A percentile compares a stretch with the other conserved stretches of the same genome.
Evolutionary conservation across 1,140 invertebrate species (phyloP).

Genomic region (Leguminivora glycinivorella): DNA sequence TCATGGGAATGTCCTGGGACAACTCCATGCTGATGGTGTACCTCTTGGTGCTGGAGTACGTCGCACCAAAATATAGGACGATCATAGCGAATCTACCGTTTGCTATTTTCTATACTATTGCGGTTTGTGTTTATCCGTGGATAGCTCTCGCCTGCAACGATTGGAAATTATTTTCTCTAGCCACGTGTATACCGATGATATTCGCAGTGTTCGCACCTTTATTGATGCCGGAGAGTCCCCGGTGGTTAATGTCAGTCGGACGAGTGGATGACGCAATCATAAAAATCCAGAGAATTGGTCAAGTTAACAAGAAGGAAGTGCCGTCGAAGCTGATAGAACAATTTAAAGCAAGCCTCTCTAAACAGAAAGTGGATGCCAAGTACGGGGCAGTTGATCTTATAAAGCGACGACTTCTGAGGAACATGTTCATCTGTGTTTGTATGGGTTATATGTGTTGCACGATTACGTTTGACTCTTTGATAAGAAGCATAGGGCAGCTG

Average conservation of each 20-base stretch:
- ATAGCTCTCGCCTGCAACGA: constrained; percentile 83
- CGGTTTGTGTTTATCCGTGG: constrained; percentile 80
- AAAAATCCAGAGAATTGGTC: constrained; percentile 72
- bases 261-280: constrained; percentile 82
- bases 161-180: constrained; percentile 84
- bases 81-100: constrained; percentile 82
- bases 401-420: constrained; percentile 50
- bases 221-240: constrained; percentile 85
- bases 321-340: constrained; percentile 53
- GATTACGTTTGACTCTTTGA: constrained; percentile 56
- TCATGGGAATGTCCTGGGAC: constrained; percentile 87
- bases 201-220: constrained; percentile 72
- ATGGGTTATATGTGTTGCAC: constrained; percentile 56
- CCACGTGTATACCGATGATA: constrained; percentile 72
- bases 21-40: constrained; percentile 88
- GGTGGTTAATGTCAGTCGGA: constrained; percentile 85
- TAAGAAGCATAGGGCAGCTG: constrained; percentile 58
- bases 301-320: constrained; percentile 58
- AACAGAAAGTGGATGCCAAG: constrained; percentile 41
- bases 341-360: constrained; percentile 50
- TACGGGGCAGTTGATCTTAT: constrained; percentile 50
- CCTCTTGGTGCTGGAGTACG: constrained; percentile 81
- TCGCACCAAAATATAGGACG: constrained; percentile 81
- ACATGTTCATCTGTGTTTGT: constrained; percentile 56
- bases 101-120: constrained; percentile 82